Base-by-base conservation (phyloP, 2,113 vertebrate genomes). In the Amphilophus citrinellus region DNA sequence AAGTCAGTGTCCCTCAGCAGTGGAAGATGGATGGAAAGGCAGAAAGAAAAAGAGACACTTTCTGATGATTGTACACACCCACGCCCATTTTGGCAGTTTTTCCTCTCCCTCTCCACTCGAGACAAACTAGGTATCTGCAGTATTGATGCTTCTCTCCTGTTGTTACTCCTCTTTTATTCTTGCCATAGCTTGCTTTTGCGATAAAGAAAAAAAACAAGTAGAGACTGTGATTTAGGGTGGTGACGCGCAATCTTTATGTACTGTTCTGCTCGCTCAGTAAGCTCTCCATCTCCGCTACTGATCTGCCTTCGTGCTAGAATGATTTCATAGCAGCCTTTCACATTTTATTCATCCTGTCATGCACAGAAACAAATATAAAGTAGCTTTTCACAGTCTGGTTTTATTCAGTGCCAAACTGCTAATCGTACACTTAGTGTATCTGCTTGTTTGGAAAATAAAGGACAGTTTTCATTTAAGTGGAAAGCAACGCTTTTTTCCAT, bases 1-100 rank as follows among this genome's bases (percentile, higher is more conserved):
- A 94, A 91, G 85, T 92, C 89, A 88, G 87, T 78, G 85, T 95
- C 87, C 88, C 84, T 90, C 80, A 63, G 89, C 81, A 44, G 58
- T 42, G 63, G 77, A 91, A 88, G 91, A 93, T 85, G 87, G 89
- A 94, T 94, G 82, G 88, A 88, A 85, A 87, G 77, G 83, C 89
- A 50, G 83, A 91, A 84, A 79, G 83, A 78, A 89, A 84, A 85
- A 62, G 61, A 91, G 87, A 89, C 84, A 89, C 56, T 80, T 89
- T 82, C 4, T 84, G 81, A 83, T 81, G 88, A 68, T 68, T 80
- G 61, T 32, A 76, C 89, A 82, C 89, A 42, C 82, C 53, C 61
- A 82, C 81, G 77, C 84, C 73, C 56, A 79, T 85, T 78, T 87
- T 61, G 44, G 58, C 56, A 71, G 76, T 30, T 63, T 84, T 78